Evolutionary conservation across 2,888 invertebrate species (phyloP).

Genomic region (Tenthredo livida): DNA sequence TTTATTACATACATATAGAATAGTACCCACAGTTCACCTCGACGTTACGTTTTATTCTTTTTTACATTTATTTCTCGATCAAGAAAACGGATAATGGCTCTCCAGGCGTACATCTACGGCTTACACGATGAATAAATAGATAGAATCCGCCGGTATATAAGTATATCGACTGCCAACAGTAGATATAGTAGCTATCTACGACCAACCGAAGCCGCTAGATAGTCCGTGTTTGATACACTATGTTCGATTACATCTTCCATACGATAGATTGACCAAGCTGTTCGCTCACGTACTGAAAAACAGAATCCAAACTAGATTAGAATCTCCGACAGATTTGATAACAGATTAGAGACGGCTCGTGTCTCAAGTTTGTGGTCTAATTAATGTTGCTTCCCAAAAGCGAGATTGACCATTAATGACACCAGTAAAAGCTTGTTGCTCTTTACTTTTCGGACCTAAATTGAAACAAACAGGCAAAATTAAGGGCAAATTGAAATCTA

Average conservation of each 20-base stretch:
- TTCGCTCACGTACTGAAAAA: not conserved
- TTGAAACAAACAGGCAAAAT: not conserved
- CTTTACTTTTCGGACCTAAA: not conserved
- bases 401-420: constrained; percentile 9
- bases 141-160: not conserved
- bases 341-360: not conserved
- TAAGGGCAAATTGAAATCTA: not conserved
- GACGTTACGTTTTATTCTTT: constrained; percentile 1
- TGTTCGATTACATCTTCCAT: not conserved
- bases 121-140: constrained; percentile 37
- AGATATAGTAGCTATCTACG: not conserved
- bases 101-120: constrained; percentile 28
- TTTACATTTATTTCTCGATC: constrained; percentile 6
- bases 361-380: not conserved
- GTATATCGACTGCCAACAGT: not conserved
- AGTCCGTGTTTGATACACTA: not conserved
- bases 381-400: constrained; percentile 5
- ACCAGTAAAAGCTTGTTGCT: not conserved
- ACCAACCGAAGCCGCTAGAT: not conserved
- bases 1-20: not conserved
- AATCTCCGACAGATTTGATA: not conserved
- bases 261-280: not conserved
- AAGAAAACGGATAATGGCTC: constrained; percentile 24
- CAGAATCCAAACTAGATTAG: not conserved
- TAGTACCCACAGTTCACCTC: not conserved